These are phyloP conservation scores for Anthoptus insignis DNA, from an alignment of 2,888 invertebrate genomes.

Conservation along the genomic window DNA sequence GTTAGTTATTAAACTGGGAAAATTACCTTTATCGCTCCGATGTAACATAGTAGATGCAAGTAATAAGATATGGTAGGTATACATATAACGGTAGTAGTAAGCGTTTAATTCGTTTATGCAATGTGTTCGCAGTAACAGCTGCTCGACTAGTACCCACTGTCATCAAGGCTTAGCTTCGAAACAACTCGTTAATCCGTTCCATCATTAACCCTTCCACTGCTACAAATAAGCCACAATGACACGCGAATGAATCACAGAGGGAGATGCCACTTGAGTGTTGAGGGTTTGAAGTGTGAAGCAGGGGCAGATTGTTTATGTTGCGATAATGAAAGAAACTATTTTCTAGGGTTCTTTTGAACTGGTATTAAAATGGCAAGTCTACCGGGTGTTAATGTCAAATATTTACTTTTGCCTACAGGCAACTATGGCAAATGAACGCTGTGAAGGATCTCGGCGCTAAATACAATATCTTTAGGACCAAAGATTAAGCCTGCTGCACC, in stretches of 20 bases:
- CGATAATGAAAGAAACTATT: not conserved
- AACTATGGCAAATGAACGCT: too few species aligned
- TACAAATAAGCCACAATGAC: conserved; percentile 19
- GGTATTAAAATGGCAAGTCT: not conserved
- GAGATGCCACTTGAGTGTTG: conserved; percentile 4
- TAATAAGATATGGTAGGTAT: too few species aligned
- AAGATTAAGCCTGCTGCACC: too few species aligned
- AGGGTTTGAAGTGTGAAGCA: conserved; percentile 2
- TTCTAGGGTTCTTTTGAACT: not conserved
- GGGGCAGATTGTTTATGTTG: not conserved
- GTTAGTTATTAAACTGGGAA: too few species aligned
- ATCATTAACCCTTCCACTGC: conserved; percentile 9
- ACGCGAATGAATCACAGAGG: conserved; percentile 9
- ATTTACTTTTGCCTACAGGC: too few species aligned
- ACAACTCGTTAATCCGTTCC: conserved; percentile 7
- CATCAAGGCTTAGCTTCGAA: not conserved
- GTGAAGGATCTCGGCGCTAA: too few species aligned
- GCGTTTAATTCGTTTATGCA: too few species aligned
- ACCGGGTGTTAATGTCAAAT: not conserved
- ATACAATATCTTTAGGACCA: too few species aligned
- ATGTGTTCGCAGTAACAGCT: not conserved
- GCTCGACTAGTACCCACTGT: not conserved
- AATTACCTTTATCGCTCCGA: too few species aligned
- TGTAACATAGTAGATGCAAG: too few species aligned
- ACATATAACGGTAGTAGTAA: too few species aligned